These are phyloP conservation scores for Collichthys lucidus DNA, from an alignment of 2,113 vertebrate species.

Conservation along the genomic window DNA sequence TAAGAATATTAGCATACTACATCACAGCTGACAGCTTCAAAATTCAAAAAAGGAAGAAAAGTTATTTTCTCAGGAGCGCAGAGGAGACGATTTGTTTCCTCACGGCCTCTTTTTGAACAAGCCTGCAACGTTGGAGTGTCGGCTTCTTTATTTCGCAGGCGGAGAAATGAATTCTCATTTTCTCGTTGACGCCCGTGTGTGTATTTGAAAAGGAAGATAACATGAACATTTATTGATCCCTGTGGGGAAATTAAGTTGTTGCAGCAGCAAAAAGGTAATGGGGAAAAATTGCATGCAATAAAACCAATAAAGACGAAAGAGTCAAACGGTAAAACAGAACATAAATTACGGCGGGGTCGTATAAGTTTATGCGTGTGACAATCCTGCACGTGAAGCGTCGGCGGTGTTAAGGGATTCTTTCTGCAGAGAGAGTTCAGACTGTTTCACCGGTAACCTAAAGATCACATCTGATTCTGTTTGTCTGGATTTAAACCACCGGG, in stretches of 20 bases:
- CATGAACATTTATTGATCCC: constrained; percentile 52
- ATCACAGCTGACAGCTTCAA: constrained; percentile 67
- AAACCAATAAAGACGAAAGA: constrained; percentile 58
- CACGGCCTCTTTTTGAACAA: background rate
- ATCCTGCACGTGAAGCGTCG: background rate
- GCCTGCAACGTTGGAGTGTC: constrained; percentile 32
- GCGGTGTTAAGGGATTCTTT: background rate
- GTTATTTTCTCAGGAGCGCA: constrained; percentile 19
- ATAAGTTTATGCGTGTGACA: constrained; percentile 32
- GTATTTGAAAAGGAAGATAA: constrained; percentile 28
- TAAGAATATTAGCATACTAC: constrained; percentile 70
- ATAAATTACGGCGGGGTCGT: constrained; percentile 42
- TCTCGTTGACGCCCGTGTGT: constrained; percentile 23
- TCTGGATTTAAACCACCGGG: background rate
- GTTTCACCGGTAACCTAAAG: background rate
- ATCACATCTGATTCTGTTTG: background rate
- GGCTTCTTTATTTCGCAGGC: constrained; percentile 20
- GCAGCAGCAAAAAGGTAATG: constrained; percentile 37
- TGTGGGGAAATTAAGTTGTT: constrained; percentile 32
- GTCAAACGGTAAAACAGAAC: constrained; percentile 37
- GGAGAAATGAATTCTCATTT: constrained; percentile 37
- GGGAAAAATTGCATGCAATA: constrained; percentile 33
- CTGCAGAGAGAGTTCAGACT: too few relatives aligned
- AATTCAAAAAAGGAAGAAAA: constrained; percentile 37
- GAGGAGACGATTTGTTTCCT: constrained; percentile 40